These are phyloP conservation scores for Varanus salvator DNA, from an alignment of 2,113 vertebrate genomes.

Conservation along the genomic window DNA sequence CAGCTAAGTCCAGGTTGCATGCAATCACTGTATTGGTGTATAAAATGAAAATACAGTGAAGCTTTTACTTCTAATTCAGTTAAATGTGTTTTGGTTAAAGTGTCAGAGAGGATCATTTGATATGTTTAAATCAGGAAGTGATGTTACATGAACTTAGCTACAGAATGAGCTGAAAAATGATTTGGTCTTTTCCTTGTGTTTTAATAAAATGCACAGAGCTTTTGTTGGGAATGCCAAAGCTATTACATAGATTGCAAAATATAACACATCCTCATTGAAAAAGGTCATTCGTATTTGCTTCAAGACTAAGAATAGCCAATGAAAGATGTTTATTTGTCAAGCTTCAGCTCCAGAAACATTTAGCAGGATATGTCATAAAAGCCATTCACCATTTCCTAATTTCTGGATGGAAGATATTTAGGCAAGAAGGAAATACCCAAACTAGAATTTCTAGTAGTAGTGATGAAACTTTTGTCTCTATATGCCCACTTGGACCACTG, in stretches of 20 bases:
- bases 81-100: constrained; percentile 31
- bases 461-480: constrained; percentile 19
- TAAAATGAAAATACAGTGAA: constrained; percentile 46
- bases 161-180: background rate
- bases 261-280: constrained; percentile 15
- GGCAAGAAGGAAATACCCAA: background rate
- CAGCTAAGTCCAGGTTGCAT: constrained; percentile 29
- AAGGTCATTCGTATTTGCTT: constrained; percentile 34
- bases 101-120: background rate
- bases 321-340: constrained; percentile 50
- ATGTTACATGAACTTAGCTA: constrained; percentile 17
- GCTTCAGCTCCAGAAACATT: constrained; percentile 42
- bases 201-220: constrained; percentile 5
- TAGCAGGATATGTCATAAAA: constrained; percentile 36
- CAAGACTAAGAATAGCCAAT: constrained; percentile 7
- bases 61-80: constrained; percentile 27
- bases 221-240: background rate
- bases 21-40: background rate
- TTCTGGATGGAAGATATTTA: constrained; percentile 29
- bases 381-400: background rate
- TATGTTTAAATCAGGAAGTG: background rate
- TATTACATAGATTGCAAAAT: constrained; percentile 21
- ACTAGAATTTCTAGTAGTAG: constrained; percentile 13
- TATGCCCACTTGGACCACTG: too few species aligned
- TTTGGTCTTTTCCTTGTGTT: constrained; percentile 22